Evolutionary conservation across 1,140 invertebrate species (phyloP).

Genomic region (Callitettix versicolor): DNA sequence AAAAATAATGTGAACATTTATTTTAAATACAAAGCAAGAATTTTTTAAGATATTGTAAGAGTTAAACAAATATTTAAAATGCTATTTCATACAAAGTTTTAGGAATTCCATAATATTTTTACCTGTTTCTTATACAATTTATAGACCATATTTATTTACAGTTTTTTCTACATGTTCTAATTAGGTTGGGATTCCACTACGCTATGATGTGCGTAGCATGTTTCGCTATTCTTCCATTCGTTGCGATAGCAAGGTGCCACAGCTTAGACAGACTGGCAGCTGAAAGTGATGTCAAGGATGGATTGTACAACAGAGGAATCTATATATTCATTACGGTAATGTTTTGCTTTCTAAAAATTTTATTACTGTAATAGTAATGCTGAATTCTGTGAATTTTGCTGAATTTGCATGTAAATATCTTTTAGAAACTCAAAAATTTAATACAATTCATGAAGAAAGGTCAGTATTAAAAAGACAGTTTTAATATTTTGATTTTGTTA

Average conservation of each 20-base stretch:
- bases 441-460: slow-evolving; percentile 34
- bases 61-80: no score
- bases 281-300: slow-evolving; percentile 65
- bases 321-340: slow-evolving; percentile 71
- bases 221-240: slow-evolving; percentile 59
- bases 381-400: background rate
- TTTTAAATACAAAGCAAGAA: no score
- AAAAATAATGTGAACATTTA: no score
- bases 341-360: no score
- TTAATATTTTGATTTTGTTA: no score
- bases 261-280: slow-evolving; percentile 54
- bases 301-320: slow-evolving; percentile 63
- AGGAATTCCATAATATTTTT: no score
- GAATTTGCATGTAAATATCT: background rate
- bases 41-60: no score
- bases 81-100: no score
- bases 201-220: slow-evolving; percentile 61
- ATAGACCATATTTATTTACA: no score
- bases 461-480: slow-evolving; percentile 6
- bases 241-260: slow-evolving; percentile 22
- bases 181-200: slow-evolving; percentile 70
- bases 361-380: no score
- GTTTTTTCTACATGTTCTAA: no score
- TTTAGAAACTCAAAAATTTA: slow-evolving; percentile 2
- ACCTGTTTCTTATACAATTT: no score